Evolutionary conservation across 2,888 invertebrate genomes (phyloP).

Genomic region (Tortricodes alternella): DNA sequence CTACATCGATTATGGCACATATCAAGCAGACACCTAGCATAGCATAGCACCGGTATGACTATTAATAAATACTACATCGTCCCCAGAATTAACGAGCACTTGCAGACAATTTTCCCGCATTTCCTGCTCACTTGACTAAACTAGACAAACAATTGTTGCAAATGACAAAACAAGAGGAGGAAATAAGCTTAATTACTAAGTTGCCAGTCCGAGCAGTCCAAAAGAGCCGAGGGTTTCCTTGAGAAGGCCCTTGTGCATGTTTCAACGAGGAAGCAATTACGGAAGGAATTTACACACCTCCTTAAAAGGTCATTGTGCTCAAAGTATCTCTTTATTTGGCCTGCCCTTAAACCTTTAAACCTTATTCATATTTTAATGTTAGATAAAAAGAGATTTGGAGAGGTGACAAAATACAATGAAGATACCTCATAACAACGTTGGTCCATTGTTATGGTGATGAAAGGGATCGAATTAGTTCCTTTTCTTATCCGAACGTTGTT

Average conservation of each 20-base stretch:
- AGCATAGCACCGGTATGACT: no score
- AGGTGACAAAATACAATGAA: constrained; percentile 35
- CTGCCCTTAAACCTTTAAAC: neutral
- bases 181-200: constrained; percentile 79
- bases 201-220: constrained; percentile 65
- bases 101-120: constrained; percentile 23
- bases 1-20: no score
- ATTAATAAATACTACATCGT: neutral
- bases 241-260: constrained; percentile 70
- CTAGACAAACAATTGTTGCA: constrained; percentile 58
- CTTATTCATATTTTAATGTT: neutral
- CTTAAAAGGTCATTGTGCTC: constrained; percentile 43
- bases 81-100: neutral
- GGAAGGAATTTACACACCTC: constrained; percentile 65
- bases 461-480: constrained; percentile 45
- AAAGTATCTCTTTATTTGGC: no score
- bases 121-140: constrained; percentile 43
- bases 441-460: constrained; percentile 40
- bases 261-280: constrained; percentile 73
- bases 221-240: constrained; percentile 60
- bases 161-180: constrained; percentile 66
- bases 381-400: constrained; percentile 14
- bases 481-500: constrained; percentile 45
- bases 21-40: no score
- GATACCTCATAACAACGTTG: constrained; percentile 37